phyloP scores from a whole-genome alignment of 2,888 invertebrate species.

The Lepidonotus clava region DNA sequence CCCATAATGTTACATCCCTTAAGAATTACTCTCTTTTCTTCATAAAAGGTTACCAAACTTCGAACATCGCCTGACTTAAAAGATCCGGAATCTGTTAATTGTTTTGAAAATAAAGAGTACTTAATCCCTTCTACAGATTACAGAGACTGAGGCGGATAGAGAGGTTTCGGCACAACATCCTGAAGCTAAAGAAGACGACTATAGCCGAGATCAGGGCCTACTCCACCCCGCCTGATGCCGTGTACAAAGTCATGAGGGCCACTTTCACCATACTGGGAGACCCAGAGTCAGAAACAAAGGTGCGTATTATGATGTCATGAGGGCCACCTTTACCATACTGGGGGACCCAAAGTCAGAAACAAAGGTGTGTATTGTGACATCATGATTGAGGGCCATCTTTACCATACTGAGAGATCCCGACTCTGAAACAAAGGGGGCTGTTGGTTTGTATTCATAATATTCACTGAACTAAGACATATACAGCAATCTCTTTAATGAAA shows the following conservation, averaged over 20 bases:
- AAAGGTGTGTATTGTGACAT: neutral
- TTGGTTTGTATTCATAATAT: too few relatives aligned
- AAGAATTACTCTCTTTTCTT: too few relatives aligned
- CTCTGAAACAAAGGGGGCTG: too few relatives aligned
- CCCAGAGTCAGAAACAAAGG: constrained; percentile 61
- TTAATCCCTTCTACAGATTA: too few relatives aligned
- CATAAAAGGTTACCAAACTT: too few relatives aligned
- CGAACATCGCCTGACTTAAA: too few relatives aligned
- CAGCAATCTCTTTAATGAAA: neutral
- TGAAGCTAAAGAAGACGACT: constrained; percentile 74
- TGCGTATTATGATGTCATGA: constrained; percentile 71
- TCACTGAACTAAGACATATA: too few relatives aligned
- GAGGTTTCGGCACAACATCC: constrained; percentile 67
- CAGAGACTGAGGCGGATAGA: constrained; percentile 55
- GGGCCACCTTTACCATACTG: constrained; percentile 73
- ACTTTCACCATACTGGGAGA: constrained; percentile 74
- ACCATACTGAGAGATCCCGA: neutral
- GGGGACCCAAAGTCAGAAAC: constrained; percentile 67
- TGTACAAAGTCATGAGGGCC: constrained; percentile 73
- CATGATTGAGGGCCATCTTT: neutral
- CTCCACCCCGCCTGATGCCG: constrained; percentile 72
- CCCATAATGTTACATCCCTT: too few relatives aligned
- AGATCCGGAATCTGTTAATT: too few relatives aligned
- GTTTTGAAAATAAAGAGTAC: too few relatives aligned
- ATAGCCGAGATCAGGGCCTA: constrained; percentile 76